Evolutionary conservation across 2,113 vertebrate species (phyloP).

Genomic region (Pachypanchax playfairii): DNA sequence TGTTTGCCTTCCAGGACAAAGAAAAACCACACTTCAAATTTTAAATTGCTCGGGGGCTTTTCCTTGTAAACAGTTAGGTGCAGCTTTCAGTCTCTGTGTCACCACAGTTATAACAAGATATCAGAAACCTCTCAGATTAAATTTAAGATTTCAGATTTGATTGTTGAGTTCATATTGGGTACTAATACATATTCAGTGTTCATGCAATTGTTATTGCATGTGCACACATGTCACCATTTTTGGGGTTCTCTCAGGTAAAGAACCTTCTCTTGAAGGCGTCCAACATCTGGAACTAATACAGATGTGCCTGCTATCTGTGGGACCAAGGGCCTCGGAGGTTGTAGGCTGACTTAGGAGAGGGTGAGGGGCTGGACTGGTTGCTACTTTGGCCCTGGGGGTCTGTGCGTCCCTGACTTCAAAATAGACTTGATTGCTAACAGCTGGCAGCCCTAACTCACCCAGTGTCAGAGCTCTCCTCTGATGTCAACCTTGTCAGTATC

Average conservation of each 20-base stretch:
- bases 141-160: too few relatives aligned
- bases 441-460: slow-evolving; percentile 84
- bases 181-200: background rate
- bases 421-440: slow-evolving; percentile 87
- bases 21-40: too few relatives aligned
- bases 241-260: slow-evolving; percentile 74
- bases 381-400: slow-evolving; percentile 82
- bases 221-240: slow-evolving; percentile 56
- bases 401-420: slow-evolving; percentile 85
- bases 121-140: background rate
- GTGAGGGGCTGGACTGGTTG: slow-evolving; percentile 71
- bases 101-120: too few relatives aligned
- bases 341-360: slow-evolving; percentile 45
- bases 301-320: slow-evolving; percentile 72
- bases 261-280: slow-evolving; percentile 39
- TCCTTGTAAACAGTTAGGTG: too few relatives aligned
- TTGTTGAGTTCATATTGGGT: background rate
- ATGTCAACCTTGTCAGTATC: slow-evolving; percentile 85
- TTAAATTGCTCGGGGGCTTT: too few relatives aligned
- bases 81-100: too few relatives aligned
- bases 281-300: slow-evolving; percentile 84
- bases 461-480: slow-evolving; percentile 82
- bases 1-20: too few relatives aligned
- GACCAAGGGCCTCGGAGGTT: slow-evolving; percentile 71
- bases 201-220: slow-evolving; percentile 13